Evolutionary conservation across 2,113 vertebrate genomes (phyloP).

Genomic region (Lutjanus erythropterus): DNA sequence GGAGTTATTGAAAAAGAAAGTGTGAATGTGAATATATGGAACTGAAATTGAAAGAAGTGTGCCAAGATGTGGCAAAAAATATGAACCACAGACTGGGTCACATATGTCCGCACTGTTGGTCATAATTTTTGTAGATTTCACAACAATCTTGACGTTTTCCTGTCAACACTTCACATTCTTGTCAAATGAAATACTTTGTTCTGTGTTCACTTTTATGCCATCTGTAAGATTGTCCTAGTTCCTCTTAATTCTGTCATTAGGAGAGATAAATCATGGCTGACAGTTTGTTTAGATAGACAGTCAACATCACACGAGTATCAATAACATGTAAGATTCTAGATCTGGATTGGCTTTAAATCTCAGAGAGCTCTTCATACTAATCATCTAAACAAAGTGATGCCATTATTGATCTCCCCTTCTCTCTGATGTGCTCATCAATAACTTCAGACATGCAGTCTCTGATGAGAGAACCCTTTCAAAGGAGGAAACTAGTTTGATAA

Average conservation of each 20-base stretch:
- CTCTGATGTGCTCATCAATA: constrained; percentile 80
- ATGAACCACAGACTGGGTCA: constrained; percentile 22
- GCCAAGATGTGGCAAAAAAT: not conserved
- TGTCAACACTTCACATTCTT: constrained; percentile 14
- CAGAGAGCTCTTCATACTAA: constrained; percentile 30
- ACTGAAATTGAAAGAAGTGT: constrained; percentile 60
- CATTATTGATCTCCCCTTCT: constrained; percentile 68
- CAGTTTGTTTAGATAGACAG: constrained; percentile 52
- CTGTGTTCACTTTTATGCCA: constrained; percentile 4
- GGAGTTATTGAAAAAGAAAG: not conserved
- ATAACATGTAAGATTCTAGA: not conserved
- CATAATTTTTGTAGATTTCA: constrained; percentile 41
- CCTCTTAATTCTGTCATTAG: constrained; percentile 53
- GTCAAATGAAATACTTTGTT: not conserved
- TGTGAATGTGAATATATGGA: constrained; percentile 36
- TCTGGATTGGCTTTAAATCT: constrained; percentile 35
- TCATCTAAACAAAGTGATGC: constrained; percentile 68
- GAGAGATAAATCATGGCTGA: constrained; percentile 46
- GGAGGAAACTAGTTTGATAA: constrained; percentile 73
- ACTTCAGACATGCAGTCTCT: constrained; percentile 79
- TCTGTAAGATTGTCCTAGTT: not conserved
- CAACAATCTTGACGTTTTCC: constrained; percentile 48
- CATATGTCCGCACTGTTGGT: not conserved
- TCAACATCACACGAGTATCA: not conserved
- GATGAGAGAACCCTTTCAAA: constrained; percentile 69